Percentiles rank a stretch among this genome's conserved stretches.
Conservation (phyloP, 2,888 invertebrate genomes). For the Seira musarum region DNA sequence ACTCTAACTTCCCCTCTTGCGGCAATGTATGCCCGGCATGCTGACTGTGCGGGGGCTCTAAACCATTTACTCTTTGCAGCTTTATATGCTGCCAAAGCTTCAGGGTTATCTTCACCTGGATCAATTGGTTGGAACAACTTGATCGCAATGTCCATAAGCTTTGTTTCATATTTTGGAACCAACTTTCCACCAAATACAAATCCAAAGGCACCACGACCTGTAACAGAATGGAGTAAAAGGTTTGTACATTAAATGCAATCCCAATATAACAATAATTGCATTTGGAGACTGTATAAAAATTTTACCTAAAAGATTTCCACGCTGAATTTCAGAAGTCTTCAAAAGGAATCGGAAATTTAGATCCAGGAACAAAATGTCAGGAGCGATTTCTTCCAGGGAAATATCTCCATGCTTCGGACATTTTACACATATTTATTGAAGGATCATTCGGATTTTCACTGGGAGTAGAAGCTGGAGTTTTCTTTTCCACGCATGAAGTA, state of each 20-base stretch:
- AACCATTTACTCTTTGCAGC: conserved; percentile 92
- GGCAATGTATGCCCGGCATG: conserved; percentile 96
- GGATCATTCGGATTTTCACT: conserved; percentile 24
- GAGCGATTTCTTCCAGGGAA: conserved; percentile 86
- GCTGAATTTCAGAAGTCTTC: conserved; percentile 83
- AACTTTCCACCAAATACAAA: conserved; percentile 88
- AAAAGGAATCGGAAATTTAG: conserved; percentile 87
- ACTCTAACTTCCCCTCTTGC: conserved; percentile 95
- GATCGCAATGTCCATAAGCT: conserved; percentile 84
- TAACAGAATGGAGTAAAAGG: too few species aligned
- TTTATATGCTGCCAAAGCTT: conserved; percentile 78
- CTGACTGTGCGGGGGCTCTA: conserved; percentile 91
- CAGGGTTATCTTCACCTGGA: conserved; percentile 82
- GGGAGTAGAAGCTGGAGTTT: conserved; percentile 23
- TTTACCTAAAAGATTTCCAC: conserved; percentile 72
- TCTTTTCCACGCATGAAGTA: conserved; percentile 29
- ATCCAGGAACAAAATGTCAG: conserved; percentile 90
- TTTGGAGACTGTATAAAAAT: too few species aligned
- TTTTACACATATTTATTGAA: conserved; percentile 73
- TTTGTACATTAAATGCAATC: too few species aligned
- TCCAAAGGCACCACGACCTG: conserved; percentile 98
- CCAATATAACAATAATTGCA: too few species aligned
- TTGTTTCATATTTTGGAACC: conserved; percentile 67
- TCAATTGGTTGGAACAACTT: conserved; percentile 97
- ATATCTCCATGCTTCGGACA: conserved; percentile 88